A percentile compares a stretch with the other conserved stretches of the same genome.
These are phyloP conservation scores for Pangasianodon hypophthalmus DNA, from an alignment of 2,113 vertebrate genomes.

Conservation along the genomic window DNA sequence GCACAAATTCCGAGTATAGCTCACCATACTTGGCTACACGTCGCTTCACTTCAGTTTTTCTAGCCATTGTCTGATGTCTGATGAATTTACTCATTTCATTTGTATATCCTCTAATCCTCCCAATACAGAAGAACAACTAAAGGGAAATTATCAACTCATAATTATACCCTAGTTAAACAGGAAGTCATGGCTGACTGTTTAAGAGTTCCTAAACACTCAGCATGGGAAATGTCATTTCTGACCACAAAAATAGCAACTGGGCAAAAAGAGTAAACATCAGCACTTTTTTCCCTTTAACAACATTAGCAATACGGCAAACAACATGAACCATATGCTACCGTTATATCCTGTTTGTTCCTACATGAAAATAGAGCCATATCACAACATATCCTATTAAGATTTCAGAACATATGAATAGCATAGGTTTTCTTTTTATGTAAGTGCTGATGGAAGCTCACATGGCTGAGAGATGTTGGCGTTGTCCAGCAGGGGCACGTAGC, in stretches of 20 bases:
- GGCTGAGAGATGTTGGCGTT: constrained; percentile 94
- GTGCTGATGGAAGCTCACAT: constrained; percentile 79
- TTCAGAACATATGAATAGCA: background rate
- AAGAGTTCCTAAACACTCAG: background rate
- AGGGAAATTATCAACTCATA: background rate
- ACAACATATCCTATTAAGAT: background rate
- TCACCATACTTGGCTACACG: no score
- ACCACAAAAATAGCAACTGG: background rate
- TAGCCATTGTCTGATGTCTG: no score
- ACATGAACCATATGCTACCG: background rate
- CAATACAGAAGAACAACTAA: background rate
- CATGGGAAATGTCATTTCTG: background rate
- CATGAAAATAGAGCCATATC: background rate
- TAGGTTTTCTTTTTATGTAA: background rate
- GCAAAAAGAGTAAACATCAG: background rate
- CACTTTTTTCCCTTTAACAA: no score
- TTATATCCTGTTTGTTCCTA: background rate
- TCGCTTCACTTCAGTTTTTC: no score
- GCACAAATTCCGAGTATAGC: no score
- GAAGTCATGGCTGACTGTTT: background rate
- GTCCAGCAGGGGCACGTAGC: constrained; percentile 93
- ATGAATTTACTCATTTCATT: background rate
- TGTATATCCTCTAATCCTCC: background rate
- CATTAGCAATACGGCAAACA: no score
- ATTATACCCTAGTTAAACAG: background rate